These are phyloP conservation scores for Drosophila gaucha DNA, from an alignment of 2,888 invertebrate genomes.

Conservation along the genomic window DNA sequence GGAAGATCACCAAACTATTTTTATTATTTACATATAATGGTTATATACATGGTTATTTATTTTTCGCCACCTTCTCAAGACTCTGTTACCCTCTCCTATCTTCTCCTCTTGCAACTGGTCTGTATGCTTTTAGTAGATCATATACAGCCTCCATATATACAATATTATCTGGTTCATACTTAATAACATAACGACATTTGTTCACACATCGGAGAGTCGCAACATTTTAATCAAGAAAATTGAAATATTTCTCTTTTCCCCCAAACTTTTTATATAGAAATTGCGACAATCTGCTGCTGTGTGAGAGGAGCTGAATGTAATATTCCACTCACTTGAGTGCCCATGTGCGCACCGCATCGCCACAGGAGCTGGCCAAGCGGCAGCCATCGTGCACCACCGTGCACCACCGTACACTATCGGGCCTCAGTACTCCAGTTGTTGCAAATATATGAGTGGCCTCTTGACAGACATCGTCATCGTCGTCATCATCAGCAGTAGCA, in stretches of 20 bases:
- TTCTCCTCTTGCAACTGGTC: background rate
- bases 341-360: slow-evolving; percentile 69
- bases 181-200: slow-evolving; percentile 36
- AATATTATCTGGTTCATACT: background rate
- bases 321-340: slow-evolving; percentile 71
- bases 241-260: slow-evolving; percentile 36
- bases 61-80: no score
- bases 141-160: background rate
- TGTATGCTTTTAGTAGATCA: background rate
- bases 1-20: no score
- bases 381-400: slow-evolving; percentile 40
- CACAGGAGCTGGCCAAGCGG: slow-evolving; percentile 51
- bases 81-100: background rate
- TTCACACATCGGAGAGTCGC: slow-evolving; percentile 72
- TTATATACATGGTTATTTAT: no score
- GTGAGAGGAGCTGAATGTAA: slow-evolving; percentile 28
- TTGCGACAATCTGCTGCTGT: slow-evolving; percentile 66
- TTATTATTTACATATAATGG: no score
- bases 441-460: slow-evolving; percentile 80
- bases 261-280: slow-evolving; percentile 23
- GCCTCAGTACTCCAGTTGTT: slow-evolving; percentile 66
- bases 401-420: slow-evolving; percentile 15
- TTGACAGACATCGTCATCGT: slow-evolving; percentile 72
- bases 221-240: slow-evolving; percentile 57
- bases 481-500: slow-evolving; percentile 15